A percentile compares a stretch with the other conserved stretches of the same genome.
phyloP scores from a whole-genome alignment of 1,140 invertebrate genomes.

The Procambarus virginalis region DNA sequence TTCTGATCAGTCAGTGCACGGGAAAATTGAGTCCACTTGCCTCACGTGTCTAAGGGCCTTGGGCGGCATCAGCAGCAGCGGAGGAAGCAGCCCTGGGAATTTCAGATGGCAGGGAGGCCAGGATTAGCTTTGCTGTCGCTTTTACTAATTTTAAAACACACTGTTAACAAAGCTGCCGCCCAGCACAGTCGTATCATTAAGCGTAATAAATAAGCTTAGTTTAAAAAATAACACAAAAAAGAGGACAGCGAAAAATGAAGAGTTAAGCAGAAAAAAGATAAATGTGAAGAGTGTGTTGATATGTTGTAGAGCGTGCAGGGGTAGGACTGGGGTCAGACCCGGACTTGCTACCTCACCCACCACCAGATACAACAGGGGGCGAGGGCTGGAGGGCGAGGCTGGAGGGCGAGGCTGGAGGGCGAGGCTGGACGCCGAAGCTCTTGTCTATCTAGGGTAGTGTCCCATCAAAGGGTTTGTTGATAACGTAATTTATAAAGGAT shows the following conservation, averaged over 20 bases:
- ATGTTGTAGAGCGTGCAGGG: background rate
- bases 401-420: too few species aligned
- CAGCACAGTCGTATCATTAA: background rate
- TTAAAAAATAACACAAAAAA: background rate
- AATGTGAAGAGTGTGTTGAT: background rate
- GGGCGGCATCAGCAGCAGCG: constrained; percentile 55
- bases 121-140: constrained; percentile 45
- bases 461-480: too few species aligned
- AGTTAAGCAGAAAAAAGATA: background rate
- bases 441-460: too few species aligned
- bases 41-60: constrained; percentile 57
- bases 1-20: constrained; percentile 42
- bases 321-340: background rate
- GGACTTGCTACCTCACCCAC: background rate
- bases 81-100: constrained; percentile 37
- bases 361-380: background rate
- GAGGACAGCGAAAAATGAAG: background rate
- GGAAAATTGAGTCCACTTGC: constrained; percentile 48
- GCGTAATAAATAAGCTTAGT: background rate
- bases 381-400: too few species aligned
- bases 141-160: background rate
- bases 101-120: constrained; percentile 39
- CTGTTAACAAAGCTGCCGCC: constrained; percentile 15
- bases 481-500: background rate
- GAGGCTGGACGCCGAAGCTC: background rate